Conservation (phyloP, 2,888 invertebrate species). For the Embidobia sp. region DNA sequence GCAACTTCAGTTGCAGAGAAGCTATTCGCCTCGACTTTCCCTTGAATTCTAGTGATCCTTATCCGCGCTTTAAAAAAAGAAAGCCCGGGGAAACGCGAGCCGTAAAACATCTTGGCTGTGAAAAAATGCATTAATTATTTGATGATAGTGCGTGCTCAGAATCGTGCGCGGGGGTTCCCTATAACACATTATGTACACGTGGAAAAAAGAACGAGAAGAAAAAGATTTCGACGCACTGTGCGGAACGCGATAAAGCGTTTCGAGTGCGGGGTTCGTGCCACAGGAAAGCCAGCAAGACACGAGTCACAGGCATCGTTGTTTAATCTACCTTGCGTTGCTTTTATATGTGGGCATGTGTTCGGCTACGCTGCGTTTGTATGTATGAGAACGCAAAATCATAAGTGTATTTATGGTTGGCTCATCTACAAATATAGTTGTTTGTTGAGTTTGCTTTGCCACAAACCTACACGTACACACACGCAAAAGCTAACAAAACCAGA, state of each 20-base stretch:
- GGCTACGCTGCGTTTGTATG: no score
- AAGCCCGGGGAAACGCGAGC: slow-evolving; percentile 8
- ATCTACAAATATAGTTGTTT: no score
- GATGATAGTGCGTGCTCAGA: slow-evolving; percentile 37
- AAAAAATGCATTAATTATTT: slow-evolving; percentile 40
- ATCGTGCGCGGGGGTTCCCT: slow-evolving; percentile 34
- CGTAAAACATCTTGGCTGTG: slow-evolving; percentile 17
- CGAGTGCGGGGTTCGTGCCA: slow-evolving; percentile 44
- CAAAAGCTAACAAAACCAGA: slow-evolving; percentile 6
- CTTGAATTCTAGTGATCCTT: slow-evolving; percentile 28
- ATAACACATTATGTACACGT: slow-evolving; percentile 4
- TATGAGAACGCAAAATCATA: no score
- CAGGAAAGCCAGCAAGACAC: slow-evolving; percentile 42
- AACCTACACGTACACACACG: neutral
- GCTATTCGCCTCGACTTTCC: slow-evolving; percentile 19
- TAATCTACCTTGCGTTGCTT: slow-evolving; percentile 3
- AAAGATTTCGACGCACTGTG: slow-evolving; percentile 55
- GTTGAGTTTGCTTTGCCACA: neutral
- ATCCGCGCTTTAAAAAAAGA: slow-evolving; percentile 19
- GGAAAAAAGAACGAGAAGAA: slow-evolving; percentile 1
- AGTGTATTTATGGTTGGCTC: no score
- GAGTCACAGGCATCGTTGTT: slow-evolving; percentile 36
- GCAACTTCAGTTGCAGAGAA: slow-evolving; percentile 2
- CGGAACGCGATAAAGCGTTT: slow-evolving; percentile 61
- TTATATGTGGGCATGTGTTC: neutral